Percentiles rank a stretch among this genome's conserved stretches.
These are phyloP conservation scores for Anser cygnoides DNA, from an alignment of 2,113 vertebrate genomes.

Conservation along the genomic window DNA sequence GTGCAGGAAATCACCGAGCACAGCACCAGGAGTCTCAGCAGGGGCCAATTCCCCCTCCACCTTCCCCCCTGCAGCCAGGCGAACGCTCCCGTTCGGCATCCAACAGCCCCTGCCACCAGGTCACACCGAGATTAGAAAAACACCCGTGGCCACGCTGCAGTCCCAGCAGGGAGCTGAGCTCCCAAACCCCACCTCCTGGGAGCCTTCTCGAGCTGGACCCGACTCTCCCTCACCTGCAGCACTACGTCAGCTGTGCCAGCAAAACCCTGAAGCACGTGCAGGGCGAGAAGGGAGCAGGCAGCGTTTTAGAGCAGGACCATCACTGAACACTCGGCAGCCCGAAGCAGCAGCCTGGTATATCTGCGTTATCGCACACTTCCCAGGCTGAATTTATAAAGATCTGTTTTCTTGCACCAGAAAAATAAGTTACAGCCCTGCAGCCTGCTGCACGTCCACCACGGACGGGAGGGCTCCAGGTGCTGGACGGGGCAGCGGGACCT, in stretches of 20 bases:
- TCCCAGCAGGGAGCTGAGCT: background rate
- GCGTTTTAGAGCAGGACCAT: background rate
- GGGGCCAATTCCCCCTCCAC: background rate
- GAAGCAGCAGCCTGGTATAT: background rate
- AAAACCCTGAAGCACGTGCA: background rate
- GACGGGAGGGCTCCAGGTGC: background rate
- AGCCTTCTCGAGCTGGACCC: background rate
- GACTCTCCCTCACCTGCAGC: background rate
- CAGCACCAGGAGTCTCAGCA: background rate
- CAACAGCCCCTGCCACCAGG: slow-evolving; percentile 14
- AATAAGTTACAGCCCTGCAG: background rate
- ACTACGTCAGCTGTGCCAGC: background rate
- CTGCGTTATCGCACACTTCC: background rate
- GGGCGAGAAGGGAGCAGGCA: background rate
- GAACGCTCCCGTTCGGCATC: background rate
- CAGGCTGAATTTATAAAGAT: background rate
- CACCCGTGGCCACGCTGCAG: background rate
- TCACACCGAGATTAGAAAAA: background rate
- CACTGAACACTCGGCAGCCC: background rate
- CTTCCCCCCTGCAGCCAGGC: background rate
- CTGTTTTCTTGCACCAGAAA: background rate
- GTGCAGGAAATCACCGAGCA: background rate
- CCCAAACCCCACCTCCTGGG: background rate
- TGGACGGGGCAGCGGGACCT: background rate
- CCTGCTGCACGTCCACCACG: background rate